phyloP scores from a whole-genome alignment of 2,888 invertebrate genomes.

The Matsumyia berberina region DNA sequence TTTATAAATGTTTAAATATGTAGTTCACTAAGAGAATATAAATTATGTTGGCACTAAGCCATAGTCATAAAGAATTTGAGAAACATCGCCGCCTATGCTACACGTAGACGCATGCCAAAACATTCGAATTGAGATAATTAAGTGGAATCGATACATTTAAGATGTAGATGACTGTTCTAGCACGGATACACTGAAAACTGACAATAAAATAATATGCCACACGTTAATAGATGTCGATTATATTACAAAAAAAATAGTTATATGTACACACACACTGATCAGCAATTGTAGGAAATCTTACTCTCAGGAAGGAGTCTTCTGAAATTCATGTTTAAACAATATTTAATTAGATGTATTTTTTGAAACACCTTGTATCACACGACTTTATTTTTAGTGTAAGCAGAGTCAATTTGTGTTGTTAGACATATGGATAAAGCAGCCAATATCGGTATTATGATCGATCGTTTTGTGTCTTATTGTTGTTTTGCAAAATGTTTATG shows the following conservation, averaged over 20 bases:
- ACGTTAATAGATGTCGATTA: conserved; percentile 54
- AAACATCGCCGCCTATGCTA: conserved; percentile 38
- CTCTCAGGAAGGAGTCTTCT: conserved; percentile 33
- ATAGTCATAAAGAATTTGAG: background rate
- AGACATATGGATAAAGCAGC: background rate
- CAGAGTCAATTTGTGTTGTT: conserved; percentile 22
- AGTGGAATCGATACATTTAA: conserved; percentile 3
- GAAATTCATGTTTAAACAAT: conserved; percentile 15
- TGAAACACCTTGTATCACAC: background rate
- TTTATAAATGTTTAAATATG: conserved; percentile 43
- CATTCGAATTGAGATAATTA: background rate
- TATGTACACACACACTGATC: conserved; percentile 13
- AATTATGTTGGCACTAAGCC: conserved; percentile 1
- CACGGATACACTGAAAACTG: conserved; percentile 52
- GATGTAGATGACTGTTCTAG: conserved; percentile 13
- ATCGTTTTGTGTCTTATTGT: background rate
- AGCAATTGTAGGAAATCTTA: conserved; percentile 47
- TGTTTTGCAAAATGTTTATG: conserved; percentile 5
- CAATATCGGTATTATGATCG: conserved; percentile 21
- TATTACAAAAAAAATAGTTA: conserved; percentile 4
- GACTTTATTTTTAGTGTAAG: conserved; percentile 16
- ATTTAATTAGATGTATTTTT: conserved; percentile 9
- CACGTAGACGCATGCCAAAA: conserved; percentile 39
- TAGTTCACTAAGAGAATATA: conserved; percentile 18
- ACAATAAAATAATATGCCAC: conserved; percentile 67